Conservation (phyloP, 1,140 invertebrate genomes). For the Magallana angulata region DNA sequence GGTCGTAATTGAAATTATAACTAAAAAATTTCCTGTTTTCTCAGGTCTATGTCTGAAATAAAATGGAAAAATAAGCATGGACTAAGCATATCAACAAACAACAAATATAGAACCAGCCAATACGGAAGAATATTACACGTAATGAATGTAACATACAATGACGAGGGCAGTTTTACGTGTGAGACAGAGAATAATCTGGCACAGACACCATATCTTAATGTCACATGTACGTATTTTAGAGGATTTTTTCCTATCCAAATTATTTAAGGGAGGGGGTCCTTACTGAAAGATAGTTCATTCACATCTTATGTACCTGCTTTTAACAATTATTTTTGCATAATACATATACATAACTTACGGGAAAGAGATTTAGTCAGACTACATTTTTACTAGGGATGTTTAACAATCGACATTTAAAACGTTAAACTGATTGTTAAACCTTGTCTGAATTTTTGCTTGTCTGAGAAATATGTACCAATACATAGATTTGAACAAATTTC, state of each 20-base stretch:
- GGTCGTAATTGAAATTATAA: too few species aligned
- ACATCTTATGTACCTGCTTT: too few species aligned
- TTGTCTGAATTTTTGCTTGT: too few species aligned
- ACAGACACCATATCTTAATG: not conserved
- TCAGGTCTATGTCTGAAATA: not conserved
- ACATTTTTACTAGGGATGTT: not conserved
- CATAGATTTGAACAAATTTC: too few species aligned
- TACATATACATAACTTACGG: too few species aligned
- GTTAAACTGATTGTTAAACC: too few species aligned
- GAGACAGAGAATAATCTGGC: not conserved
- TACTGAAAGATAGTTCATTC: too few species aligned
- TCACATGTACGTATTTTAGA: not conserved
- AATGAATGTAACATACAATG: not conserved
- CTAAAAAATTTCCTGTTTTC: not conserved
- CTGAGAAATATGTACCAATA: too few species aligned
- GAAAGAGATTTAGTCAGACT: not conserved
- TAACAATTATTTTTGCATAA: too few species aligned
- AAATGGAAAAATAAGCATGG: slow-evolving; percentile 2
- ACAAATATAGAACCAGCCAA: not conserved
- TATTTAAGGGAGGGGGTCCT: too few species aligned
- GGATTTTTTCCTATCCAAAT: too few species aligned
- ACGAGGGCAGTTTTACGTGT: not conserved
- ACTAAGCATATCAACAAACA: not conserved
- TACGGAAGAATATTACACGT: not conserved
- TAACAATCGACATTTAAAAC: not conserved